These are phyloP conservation scores for Nannoperca australis DNA, from an alignment of 2,797 vertebrate genomes.

Conservation along the genomic window DNA sequence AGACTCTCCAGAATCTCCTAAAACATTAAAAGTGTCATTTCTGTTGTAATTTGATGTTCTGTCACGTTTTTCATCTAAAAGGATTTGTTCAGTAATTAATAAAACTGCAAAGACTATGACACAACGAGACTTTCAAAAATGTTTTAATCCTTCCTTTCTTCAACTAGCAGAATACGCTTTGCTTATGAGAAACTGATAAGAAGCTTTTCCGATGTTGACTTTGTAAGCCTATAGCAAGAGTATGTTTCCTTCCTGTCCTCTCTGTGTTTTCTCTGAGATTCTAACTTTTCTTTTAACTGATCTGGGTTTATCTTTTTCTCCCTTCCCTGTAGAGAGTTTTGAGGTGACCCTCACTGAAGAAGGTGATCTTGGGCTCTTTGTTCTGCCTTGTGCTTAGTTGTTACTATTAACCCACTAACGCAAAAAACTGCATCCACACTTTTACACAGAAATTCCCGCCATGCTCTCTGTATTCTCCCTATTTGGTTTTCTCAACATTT, in stretches of 20 bases:
- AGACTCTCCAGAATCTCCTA: background rate
- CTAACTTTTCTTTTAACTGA: constrained; percentile 92
- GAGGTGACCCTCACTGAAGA: constrained; percentile 99
- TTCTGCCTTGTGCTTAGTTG: constrained; percentile 89
- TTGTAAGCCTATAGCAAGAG: constrained; percentile 40
- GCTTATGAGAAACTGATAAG: constrained; percentile 21
- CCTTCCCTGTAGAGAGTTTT: constrained; percentile 99
- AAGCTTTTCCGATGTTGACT: constrained; percentile 48
- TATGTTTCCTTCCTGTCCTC: constrained; percentile 68
- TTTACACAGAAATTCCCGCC: constrained; percentile 90
- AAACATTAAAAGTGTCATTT: constrained; percentile 1
- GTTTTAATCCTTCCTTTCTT: constrained; percentile 43
- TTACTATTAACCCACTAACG: constrained; percentile 97
- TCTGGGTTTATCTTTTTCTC: constrained; percentile 97
- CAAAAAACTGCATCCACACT: constrained; percentile 94
- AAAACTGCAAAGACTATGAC: constrained; percentile 27
- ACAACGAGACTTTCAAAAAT: constrained; percentile 23
- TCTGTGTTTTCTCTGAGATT: constrained; percentile 76
- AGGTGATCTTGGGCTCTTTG: constrained; percentile 99
- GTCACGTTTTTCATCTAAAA: constrained; percentile 38
- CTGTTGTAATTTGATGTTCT: constrained; percentile 23
- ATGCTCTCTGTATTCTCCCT: constrained; percentile 88
- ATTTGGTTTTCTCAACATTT: constrained; percentile 73
- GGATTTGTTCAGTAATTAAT: constrained; percentile 30
- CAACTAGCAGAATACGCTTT: constrained; percentile 40